These are phyloP conservation scores for Dissostichus mawsoni DNA, from an alignment of 2,113 vertebrate genomes.

Conservation along the genomic window DNA sequence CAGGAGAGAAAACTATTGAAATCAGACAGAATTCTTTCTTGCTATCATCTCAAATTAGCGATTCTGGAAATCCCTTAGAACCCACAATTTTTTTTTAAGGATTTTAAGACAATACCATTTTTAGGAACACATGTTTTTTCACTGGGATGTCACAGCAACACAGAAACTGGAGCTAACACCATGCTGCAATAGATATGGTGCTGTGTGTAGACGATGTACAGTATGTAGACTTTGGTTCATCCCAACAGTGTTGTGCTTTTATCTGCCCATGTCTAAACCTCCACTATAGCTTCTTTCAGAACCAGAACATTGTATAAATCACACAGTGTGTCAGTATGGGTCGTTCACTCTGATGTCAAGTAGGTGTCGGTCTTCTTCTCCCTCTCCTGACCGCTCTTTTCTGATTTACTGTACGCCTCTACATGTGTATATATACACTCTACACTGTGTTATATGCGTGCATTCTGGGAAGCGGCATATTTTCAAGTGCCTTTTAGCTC, in stretches of 20 bases:
- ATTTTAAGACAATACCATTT: too few species aligned
- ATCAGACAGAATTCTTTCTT: too few species aligned
- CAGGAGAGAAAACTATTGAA: too few species aligned
- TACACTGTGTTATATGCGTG: constrained; percentile 2
- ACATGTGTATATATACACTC: constrained; percentile 1
- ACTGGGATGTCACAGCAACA: neutral
- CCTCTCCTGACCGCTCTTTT: neutral
- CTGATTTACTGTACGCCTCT: neutral
- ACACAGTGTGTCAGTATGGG: neutral
- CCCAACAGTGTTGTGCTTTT: neutral
- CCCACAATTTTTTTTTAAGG: too few species aligned
- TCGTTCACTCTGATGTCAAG: neutral
- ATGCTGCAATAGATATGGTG: neutral
- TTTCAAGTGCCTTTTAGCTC: constrained; percentile 70
- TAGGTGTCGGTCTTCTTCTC: neutral
- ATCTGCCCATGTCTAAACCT: neutral
- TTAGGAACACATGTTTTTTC: neutral
- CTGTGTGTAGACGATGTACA: neutral
- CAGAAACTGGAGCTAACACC: neutral
- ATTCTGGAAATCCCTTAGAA: too few species aligned
- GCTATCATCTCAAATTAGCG: too few species aligned
- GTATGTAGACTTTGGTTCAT: neutral
- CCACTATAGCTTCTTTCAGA: neutral
- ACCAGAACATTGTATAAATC: too few species aligned
- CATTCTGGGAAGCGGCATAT: constrained; percentile 26